Conservation (phyloP, 2,888 invertebrate genomes). For the Asteroscopus sphinx region DNA sequence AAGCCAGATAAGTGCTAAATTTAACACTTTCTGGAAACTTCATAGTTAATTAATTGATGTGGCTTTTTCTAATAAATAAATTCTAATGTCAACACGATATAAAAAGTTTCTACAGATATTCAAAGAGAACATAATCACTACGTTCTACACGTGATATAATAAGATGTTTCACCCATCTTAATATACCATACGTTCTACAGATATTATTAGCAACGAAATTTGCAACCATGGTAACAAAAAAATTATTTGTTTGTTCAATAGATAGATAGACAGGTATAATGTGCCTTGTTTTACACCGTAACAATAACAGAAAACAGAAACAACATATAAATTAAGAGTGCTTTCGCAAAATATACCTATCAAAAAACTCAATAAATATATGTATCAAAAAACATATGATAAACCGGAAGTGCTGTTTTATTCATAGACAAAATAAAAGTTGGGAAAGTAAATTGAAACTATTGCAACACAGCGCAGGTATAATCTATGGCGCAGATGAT, state of each 20-base stretch:
- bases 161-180: too few species aligned
- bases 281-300: too few species aligned
- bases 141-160: too few species aligned
- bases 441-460: constrained; percentile 1
- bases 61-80: neutral
- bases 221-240: constrained; percentile 46
- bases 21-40: constrained; percentile 80
- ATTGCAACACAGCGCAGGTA: constrained; percentile 40
- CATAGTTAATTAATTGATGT: constrained; percentile 54
- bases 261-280: neutral
- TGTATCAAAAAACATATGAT: neutral
- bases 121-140: too few species aligned
- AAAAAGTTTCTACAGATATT: too few species aligned
- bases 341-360: too few species aligned
- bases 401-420: constrained; percentile 27
- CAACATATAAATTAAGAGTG: too few species aligned
- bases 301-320: too few species aligned
- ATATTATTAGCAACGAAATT: neutral
- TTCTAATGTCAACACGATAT: too few species aligned
- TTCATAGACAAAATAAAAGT: constrained; percentile 29
- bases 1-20: constrained; percentile 80
- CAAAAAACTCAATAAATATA: neutral
- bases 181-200: neutral
- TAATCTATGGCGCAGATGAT: too few species aligned
- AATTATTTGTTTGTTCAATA: constrained; percentile 24